Evolutionary conservation across 2,113 vertebrate species (phyloP).

Genomic region (Panthera leo): DNA sequence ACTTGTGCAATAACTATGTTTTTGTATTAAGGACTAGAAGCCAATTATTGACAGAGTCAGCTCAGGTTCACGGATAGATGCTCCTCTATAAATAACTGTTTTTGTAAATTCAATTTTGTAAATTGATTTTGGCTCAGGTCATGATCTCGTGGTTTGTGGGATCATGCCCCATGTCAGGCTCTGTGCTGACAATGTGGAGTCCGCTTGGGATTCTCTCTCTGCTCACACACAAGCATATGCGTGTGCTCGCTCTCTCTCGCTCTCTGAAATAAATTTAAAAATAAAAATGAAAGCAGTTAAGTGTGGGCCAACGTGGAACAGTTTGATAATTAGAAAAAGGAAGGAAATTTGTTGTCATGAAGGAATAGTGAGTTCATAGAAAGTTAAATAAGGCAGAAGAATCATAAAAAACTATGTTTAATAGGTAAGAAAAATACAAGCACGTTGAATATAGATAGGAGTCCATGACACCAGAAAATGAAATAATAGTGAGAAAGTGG

Average conservation of each 20-base stretch:
- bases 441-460: background rate
- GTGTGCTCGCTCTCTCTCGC: too few relatives aligned
- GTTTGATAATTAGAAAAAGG: background rate
- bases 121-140: too few relatives aligned
- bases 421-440: background rate
- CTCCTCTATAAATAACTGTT: background rate
- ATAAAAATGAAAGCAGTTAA: background rate
- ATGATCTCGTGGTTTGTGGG: too few relatives aligned
- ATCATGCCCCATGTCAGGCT: too few relatives aligned
- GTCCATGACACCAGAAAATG: background rate
- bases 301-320: background rate
- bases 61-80: background rate
- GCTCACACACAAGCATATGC: too few relatives aligned
- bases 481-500: background rate
- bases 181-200: too few relatives aligned
- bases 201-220: too few relatives aligned
- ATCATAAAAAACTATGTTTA: background rate
- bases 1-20: background rate
- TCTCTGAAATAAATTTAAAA: too few relatives aligned
- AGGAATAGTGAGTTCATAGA: conserved; percentile 2
- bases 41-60: background rate
- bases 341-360: background rate
- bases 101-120: background rate
- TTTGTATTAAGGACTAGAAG: background rate
- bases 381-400: background rate